phyloP scores from a whole-genome alignment of 2,113 vertebrate species.

The Vireo altiloquus region DNA sequence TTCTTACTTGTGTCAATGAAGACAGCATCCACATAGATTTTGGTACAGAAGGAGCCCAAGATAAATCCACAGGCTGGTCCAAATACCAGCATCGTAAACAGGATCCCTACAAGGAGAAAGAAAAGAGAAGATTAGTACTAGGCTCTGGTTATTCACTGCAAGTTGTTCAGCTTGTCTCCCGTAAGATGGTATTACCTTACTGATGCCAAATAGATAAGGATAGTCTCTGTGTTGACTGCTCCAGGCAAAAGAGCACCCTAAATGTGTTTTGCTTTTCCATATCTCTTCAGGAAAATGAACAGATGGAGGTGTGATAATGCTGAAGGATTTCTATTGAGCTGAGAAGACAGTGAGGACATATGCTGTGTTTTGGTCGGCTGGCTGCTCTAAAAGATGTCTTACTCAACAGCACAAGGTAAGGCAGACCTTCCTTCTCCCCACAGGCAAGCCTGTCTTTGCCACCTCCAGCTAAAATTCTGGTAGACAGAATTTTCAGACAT shows the following conservation, averaged over 20 bases:
- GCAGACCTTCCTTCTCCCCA: neutral
- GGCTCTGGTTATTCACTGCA: neutral
- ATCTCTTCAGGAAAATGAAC: neutral
- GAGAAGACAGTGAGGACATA: neutral
- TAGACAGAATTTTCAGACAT: neutral
- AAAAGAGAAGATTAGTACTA: constrained; percentile 4
- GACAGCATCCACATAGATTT: constrained; percentile 95
- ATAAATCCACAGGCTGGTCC: constrained; percentile 98
- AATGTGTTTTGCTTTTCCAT: neutral
- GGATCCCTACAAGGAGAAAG: constrained; percentile 84
- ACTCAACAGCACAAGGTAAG: neutral
- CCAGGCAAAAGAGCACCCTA: neutral
- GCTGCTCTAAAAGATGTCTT: neutral
- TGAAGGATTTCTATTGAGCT: neutral
- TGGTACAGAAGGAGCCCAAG: constrained; percentile 97
- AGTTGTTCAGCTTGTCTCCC: neutral
- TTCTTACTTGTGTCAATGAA: constrained; percentile 94
- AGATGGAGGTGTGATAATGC: neutral
- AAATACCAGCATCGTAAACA: constrained; percentile 97
- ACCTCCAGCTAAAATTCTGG: neutral
- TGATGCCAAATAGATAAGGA: neutral
- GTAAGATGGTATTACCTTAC: neutral
- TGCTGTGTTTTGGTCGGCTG: neutral
- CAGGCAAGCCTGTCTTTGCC: neutral
- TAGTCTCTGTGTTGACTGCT: neutral